Evolutionary conservation across 2,797 vertebrate species (phyloP), one percentile per base, ranked within the genome.

Genomic region (Poeciliopsis turneri): DNA sequence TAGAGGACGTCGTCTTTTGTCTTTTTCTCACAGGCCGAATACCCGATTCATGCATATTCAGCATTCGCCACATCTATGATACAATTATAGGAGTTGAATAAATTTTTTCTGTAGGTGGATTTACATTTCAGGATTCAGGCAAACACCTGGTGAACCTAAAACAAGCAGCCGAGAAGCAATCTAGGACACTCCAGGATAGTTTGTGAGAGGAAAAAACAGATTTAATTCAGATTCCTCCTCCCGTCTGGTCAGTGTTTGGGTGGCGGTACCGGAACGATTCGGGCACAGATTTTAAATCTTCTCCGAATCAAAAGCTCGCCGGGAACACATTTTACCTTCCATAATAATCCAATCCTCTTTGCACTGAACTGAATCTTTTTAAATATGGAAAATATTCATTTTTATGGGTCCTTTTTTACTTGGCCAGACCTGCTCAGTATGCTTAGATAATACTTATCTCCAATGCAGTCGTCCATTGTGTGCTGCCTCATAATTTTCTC

Each of bases 371-470:
- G 73, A 51, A 30, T 70, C 12, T 57, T 33, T 78, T 55, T 84
- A 45, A 77, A 69, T 74, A 43, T 45, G 49, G 13, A 13, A 13
- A 72, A 18, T 13, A 55, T 43, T 75, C 15, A 51, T 12, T 79
- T 73, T 45, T 39, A 57, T 28, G 74, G 51, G 41, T 76, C 41
- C 74, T 33, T 82, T 64, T 36, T 81, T 8, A 61, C 39, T 66
- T 64, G 77, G 36, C 84, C 33, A 46, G 77, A 81, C 66, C 39
- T 75, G 46, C 61, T 78, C 68, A 33, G 25, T 80, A 55, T 79
- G 76, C 43, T 77, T 15, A 77, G 59, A 89, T 86, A 73, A 83
- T 78, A 74, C 33, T 78, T 18, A 78, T 66, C 87, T 86, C 69
- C 82, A 83, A 82, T 78, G 39, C 57, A 36, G 13, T 78, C 86